Base-by-base conservation (phyloP, 2,888 invertebrate genomes). In the Pteria penguin region DNA sequence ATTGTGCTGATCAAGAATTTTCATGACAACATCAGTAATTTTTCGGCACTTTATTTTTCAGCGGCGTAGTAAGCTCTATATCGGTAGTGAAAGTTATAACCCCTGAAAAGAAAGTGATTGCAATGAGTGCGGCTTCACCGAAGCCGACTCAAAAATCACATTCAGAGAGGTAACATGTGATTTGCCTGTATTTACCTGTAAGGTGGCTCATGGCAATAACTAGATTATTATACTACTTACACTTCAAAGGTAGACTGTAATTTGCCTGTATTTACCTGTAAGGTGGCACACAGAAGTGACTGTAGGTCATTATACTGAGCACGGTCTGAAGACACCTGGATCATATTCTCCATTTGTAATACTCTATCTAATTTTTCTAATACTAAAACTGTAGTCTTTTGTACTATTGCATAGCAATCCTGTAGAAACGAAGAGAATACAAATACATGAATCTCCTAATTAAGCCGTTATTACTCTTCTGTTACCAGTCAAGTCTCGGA, bases 321-420 rank as follows among this genome's bases (percentile, higher is more conserved):
- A 61, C 98, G 95, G 92, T 99, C 98, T 80, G 94, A 95, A 85
- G 96, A 96, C 89, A 95, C 96, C 78, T 92, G 91, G 77, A 96
- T 95, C 84, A 88, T 87, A 75, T 86, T 86, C 91, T 99, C 99
- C 96, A 99, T 97, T 92, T 97, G 96, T 75, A 99, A 93, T 62
- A 99, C 97, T 92, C 97, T 96, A 90, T 99, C 97, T 76, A 99
- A 93, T 85, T 98, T 94, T 86, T 98, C 97, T 86, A 99, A 93
- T 85, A 99, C 97, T 22, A 98, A 96, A 95, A 99, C 96, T 0
- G 99, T 98, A 0, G 99, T 98, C 89, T 96, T 96, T 93, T 99
- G 98, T 54, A 99, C 99, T 65, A 97, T 96, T 1, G 96, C 94
- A 92, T 99, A 99, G 92, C 99, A 99, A 93, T 99, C 98, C 91